Base-by-base conservation (phyloP, 2,797 vertebrate genomes). In the Sarcoramphus papa region DNA sequence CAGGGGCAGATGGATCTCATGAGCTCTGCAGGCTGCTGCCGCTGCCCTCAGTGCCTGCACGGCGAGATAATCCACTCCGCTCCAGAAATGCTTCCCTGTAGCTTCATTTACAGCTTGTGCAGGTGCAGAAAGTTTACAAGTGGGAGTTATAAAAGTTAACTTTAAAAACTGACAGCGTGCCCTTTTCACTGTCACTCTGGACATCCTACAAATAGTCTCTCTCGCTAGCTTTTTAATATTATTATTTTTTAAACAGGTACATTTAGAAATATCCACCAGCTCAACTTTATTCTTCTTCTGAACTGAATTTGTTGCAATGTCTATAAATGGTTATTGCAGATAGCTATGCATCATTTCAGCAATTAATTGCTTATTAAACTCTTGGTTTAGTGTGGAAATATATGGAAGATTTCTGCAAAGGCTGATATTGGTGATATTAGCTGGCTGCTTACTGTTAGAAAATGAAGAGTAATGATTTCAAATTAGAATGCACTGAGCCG, bases 301-400 rank as follows among this genome's bases (percentile, higher is more conserved):
- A 83, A 83, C 4, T 72, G 75, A 69, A 80, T 81, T 68, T 47
- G 75, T 72, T 78, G 79, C 60, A 74, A 18, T 54, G 82, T 30
- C 86, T 93, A 37, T 40, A 88, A 95, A 59, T 21, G 75, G 68
- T 24, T 64, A 65, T 51, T 92, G 79, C 73, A 83, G 95, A 93
- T 78, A 91, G 91, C 64, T 68, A 68, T 95, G 95, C 95, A 94
- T 69, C 89, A 37, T 91, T 94, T 91, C 89, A 93, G 79, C 78
- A 96, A 95, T 83, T 96, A 91, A 96, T 95, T 97, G 47, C 93
- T 90, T 85, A 84, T 88, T 88, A 95, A 92, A 93, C 54, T 92
- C 59, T 45, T 41, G 69, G 60, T 81, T 91, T 92, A 89, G 45
- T 33, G 54, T 45, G 48, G 48, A 79, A 93, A 91, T 75, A 48